Evolutionary conservation across 2,113 vertebrate species (phyloP).

Genomic region (Corythaeola cristata): DNA sequence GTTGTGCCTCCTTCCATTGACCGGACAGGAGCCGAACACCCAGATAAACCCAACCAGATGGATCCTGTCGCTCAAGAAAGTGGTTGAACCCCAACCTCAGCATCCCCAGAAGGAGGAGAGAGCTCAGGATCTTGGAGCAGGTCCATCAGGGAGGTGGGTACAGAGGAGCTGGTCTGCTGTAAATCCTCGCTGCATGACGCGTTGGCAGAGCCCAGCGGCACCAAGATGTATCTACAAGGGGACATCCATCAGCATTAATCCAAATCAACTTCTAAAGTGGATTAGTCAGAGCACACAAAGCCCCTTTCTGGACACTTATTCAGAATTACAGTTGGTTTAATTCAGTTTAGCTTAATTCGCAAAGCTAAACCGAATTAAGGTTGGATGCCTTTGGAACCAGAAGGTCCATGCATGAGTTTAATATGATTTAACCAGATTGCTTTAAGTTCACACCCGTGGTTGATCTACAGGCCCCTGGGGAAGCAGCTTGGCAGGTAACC

Average conservation of each 20-base stretch:
- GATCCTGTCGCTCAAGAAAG: background rate
- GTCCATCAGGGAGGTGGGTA: background rate
- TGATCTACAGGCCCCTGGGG: background rate
- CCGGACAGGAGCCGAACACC: fast-evolving
- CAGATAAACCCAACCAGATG: fast-evolving
- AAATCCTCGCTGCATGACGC: fast-evolving
- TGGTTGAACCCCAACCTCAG: background rate
- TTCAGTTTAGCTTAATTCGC: background rate
- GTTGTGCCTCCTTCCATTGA: background rate
- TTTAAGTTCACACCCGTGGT: background rate
- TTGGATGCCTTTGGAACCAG: background rate
- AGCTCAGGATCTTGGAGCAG: background rate
- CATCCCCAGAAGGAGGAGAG: background rate
- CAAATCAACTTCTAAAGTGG: background rate
- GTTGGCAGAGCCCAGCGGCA: background rate
- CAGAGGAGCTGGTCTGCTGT: fast-evolving
- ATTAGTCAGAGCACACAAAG: background rate
- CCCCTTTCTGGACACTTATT: background rate
- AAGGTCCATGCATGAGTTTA: fast-evolving
- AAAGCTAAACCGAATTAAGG: background rate
- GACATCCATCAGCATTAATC: background rate
- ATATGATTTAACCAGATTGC: background rate
- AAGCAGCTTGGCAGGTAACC: background rate
- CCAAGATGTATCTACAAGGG: background rate
- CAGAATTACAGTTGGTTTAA: background rate